Base-by-base conservation (phyloP, 1,140 invertebrate species). In the Ips nitidus region DNA sequence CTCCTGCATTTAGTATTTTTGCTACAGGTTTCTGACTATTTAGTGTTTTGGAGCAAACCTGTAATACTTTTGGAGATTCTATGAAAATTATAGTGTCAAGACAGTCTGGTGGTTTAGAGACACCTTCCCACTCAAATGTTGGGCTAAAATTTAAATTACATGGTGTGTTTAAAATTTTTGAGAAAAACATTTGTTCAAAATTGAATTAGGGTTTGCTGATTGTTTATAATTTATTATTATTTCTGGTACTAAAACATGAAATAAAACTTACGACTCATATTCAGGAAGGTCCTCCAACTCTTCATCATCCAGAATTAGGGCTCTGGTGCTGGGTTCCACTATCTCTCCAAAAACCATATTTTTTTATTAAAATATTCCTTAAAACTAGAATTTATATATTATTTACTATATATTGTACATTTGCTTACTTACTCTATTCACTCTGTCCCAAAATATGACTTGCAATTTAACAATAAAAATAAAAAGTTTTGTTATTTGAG, bases 261-360 rank as follows among this genome's bases (percentile, higher is more conserved):
- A 22, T 22, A 22, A 22, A 22, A 22, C 22, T 62, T 62, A 78
- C 77, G 62, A 52, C 66, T 59, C 53, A 71, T 76, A 73, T 69
- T 71, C 68, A n/a, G 73, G 71, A 66, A 73, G 70, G 22, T 76
- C 74, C 50, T 73, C 70, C 66, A 66, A 55, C 6, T 73, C 66
- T 41, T 72, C 71, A 58, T 71, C 73, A 56, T 76, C 75, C 45
- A 75, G 66, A 47, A 77, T 74, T 41, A 80, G 62, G 39, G 79
- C 79, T 45, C 79, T 70, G 42, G 77, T 77, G 45, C 70, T 73
- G 1, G 78, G 78, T 62, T 79, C 77, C 6, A 77, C 66, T 70
- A 80, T 76, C 73, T 80, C 79, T 5, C 77, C 79, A 75, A 79
- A 80, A 5, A 74, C 45, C 78, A 78, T 79, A 42, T 50, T 74